Evolutionary conservation across 2,113 vertebrate species (phyloP), one percentile per base, ranked within the genome.

Genomic region (Otocyon megalotis): DNA sequence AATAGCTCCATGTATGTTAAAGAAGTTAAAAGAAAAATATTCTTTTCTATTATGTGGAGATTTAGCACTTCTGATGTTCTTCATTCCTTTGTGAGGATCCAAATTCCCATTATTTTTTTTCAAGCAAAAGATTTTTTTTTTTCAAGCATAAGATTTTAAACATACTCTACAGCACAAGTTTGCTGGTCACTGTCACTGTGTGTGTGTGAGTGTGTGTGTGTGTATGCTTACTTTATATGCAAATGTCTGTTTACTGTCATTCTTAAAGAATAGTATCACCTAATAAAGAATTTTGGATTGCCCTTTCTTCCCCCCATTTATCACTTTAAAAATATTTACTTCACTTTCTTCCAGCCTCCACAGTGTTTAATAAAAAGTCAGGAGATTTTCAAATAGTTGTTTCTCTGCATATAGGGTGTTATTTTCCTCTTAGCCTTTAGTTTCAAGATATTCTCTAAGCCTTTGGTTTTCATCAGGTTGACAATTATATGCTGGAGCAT

Each of bases 191-290:
- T 77, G 26, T 50, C 37, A 26, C 11, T 28, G 62, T 28, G 62
- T 63, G 1, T 14, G 71, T 8, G 71, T 43, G 71, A 8, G 72
- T 9, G 3, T 74, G 7, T 26, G 22, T 7, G 71, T 71, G 60
- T 48, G 65, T 48, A 83, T 60, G 37, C n/a, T 86, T 96, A 69
- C 13, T 76, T 86, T 89, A 32, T 62, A 83, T 79, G 7, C 56
- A 92, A 94, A 77, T 63, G 3, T 62, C 9, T 89, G 65, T 77
- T 94, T 86, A 9, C 62, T 58, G 3, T 72, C 6, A 67, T n/a
- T 54, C n/a, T 88, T 88, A 48, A 95, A 72, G 28, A 91, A 77
- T 79, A 88, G 35, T 84, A 56, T 89, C 14, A 94, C 16, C 35
- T 69, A 20, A 67, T 94, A 63, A 35, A 67, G 35, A 43, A 26